These are phyloP conservation scores for Steatocranus sp. DNA, from an alignment of 2,797 vertebrate species.

Conservation along the genomic window DNA sequence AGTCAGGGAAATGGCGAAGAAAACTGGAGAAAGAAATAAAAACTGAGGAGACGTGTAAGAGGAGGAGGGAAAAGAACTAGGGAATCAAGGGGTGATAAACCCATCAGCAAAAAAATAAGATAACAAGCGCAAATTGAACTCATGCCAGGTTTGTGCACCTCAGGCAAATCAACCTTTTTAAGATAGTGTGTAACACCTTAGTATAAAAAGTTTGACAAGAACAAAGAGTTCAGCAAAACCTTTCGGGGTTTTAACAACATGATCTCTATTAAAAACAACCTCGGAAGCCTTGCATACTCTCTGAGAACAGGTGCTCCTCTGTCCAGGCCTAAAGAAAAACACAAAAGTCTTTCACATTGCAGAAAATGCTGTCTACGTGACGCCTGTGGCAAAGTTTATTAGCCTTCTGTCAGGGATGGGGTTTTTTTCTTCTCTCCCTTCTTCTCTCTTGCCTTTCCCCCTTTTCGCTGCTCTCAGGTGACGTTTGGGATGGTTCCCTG, in stretches of 20 bases:
- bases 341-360: background rate
- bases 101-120: background rate
- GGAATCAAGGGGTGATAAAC: background rate
- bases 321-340: background rate
- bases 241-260: background rate
- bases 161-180: background rate
- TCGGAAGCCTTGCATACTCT: background rate
- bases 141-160: background rate
- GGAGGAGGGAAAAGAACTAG: background rate
- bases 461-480: background rate
- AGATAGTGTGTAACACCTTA: background rate
- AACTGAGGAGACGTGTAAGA: background rate
- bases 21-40: background rate
- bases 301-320: background rate
- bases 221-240: background rate
- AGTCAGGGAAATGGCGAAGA: background rate
- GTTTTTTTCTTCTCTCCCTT: background rate
- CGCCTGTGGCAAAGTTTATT: constrained; percentile 6
- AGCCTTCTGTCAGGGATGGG: background rate
- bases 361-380: background rate
- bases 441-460: background rate
- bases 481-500: background rate
- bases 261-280: background rate
- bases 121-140: background rate
- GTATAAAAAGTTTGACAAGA: background rate